Conservation (phyloP, 2,797 vertebrate species). For the Peromyscus attwateri region DNA sequence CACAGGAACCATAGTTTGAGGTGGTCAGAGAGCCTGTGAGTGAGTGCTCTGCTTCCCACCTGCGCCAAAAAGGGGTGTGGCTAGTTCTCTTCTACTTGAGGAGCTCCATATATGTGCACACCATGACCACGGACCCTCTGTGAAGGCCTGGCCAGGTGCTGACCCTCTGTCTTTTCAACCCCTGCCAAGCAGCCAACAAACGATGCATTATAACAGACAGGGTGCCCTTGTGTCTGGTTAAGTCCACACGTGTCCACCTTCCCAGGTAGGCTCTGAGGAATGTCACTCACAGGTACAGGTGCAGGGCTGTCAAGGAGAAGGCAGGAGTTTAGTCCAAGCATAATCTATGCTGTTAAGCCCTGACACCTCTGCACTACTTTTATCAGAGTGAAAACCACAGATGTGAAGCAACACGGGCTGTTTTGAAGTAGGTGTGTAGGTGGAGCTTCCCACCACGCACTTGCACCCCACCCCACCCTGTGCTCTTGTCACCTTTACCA, state of each 20-base stretch:
- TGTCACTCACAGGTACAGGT: not conserved
- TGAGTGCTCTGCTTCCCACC: not conserved
- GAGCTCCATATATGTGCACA: not conserved
- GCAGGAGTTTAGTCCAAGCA: not conserved
- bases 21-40: not conserved
- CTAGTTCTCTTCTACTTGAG: not conserved
- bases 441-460: not conserved
- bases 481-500: not conserved
- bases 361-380: not conserved
- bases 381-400: not conserved
- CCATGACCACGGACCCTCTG: not conserved
- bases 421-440: not conserved
- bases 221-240: rapidly evolving
- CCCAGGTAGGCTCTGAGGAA: not conserved
- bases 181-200: not conserved
- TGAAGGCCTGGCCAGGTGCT: not conserved
- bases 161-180: not conserved
- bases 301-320: not conserved
- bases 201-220: not conserved
- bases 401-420: not conserved
- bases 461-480: not conserved
- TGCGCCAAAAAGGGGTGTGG: rapidly evolving
- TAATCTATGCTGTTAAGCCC: not conserved
- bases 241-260: not conserved
- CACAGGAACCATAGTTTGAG: not conserved